phyloP scores from a whole-genome alignment of 2,797 vertebrate species.

The Rhyacichthys aspro region DNA sequence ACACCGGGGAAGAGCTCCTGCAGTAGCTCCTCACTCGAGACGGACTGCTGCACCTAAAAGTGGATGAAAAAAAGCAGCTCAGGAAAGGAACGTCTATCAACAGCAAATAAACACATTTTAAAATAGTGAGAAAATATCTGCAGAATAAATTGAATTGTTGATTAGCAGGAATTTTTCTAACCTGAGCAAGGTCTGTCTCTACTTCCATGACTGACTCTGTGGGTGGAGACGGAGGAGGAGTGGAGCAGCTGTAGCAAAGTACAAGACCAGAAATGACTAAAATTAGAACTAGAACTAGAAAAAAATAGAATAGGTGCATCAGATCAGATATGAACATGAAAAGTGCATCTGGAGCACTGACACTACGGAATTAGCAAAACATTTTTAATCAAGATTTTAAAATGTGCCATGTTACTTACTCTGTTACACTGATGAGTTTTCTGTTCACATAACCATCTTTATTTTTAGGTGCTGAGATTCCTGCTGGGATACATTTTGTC shows the following conservation, averaged over 20 bases:
- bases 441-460: background rate
- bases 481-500: conserved; percentile 19
- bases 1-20: background rate
- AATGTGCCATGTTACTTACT: conserved; percentile 36
- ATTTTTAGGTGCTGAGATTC: background rate
- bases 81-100: too few species aligned
- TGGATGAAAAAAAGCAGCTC: background rate
- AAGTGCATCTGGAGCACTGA: too few species aligned
- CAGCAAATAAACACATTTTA: background rate
- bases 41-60: background rate
- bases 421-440: background rate
- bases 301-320: background rate
- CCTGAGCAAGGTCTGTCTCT: background rate
- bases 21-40: background rate
- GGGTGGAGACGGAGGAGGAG: conserved; percentile 54
- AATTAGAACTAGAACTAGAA: too few species aligned
- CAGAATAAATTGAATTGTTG: background rate
- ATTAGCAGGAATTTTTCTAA: conserved; percentile 1
- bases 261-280: background rate
- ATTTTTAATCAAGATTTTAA: background rate
- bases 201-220: background rate
- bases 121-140: background rate
- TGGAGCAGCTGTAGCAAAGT: conserved; percentile 24
- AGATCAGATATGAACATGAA: too few species aligned
- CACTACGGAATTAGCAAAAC: too few species aligned